phyloP scores from a whole-genome alignment of 2,113 vertebrate species.

The Hylia prasina region DNA sequence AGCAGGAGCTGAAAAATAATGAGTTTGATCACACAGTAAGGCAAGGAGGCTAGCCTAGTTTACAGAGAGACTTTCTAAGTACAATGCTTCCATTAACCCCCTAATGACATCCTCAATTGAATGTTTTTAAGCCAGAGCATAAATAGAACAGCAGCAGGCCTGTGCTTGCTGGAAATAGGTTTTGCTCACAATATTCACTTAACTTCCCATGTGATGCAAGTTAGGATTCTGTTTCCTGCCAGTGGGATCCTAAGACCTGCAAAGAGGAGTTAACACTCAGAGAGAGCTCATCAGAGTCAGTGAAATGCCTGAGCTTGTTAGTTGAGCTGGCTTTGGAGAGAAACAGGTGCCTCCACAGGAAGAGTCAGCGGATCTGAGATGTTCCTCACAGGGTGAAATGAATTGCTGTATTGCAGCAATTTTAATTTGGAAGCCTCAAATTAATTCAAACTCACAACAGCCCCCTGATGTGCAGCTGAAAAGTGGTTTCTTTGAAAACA shows the following conservation, averaged over 20 bases:
- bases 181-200: neutral
- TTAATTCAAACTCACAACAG: constrained; percentile 59
- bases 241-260: neutral
- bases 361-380: constrained; percentile 48
- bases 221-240: neutral
- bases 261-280: neutral
- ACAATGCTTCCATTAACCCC: constrained; percentile 28
- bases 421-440: constrained; percentile 59
- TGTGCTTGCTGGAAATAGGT: neutral
- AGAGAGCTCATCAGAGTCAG: neutral
- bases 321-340: neutral
- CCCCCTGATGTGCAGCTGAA: neutral
- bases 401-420: constrained; percentile 56
- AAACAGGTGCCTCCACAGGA: constrained; percentile 51
- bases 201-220: neutral
- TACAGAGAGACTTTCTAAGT: neutral
- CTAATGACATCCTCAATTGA: neutral
- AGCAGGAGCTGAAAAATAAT: constrained; percentile 46
- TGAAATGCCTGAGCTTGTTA: neutral
- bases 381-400: constrained; percentile 52
- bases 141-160: constrained; percentile 13
- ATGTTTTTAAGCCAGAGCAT: neutral
- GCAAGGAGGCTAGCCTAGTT: neutral
- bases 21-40: neutral
- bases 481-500: constrained; percentile 31